Base-by-base conservation (phyloP, 2,113 vertebrate species). In the Psephotus haematonotus region DNA sequence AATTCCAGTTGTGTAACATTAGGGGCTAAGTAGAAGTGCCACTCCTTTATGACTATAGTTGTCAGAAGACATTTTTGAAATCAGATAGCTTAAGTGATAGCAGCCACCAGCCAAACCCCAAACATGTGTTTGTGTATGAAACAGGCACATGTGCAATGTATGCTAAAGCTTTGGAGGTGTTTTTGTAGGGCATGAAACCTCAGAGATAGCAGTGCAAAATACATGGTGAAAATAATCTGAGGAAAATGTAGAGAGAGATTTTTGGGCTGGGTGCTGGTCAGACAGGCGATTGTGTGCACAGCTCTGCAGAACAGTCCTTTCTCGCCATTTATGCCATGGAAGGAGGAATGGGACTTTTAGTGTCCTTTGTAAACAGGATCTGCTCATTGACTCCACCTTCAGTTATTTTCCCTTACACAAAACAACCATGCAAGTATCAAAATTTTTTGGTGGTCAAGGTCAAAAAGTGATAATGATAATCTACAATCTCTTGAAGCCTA, bases 61-160 rank as follows among this genome's bases (percentile, higher is more conserved):
- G 83, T 76, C 60, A 57, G 91, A 55, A 86, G 94, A 35, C 39
- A 8, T 84, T 92, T 86, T 37, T 91, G 78, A 91, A 95, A 91
- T 81, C 91, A 62, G 91, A 57, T 2, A 50, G 72, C 13, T 65
- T 7, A 62, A 96, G 84, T 13, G 84, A 33, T 20, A 76, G 91
- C 91, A 93, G 81, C 72, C 89, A 91, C 72, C 86, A 82, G 72
- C 57, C 93, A 44, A 76, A 95, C 11, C 4, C 52, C 84, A 57
- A 82, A 31, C 39, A 44, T 4, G 74, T 37, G 80, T 60, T 74
- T 75, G 83, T 1, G 4, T 5, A 9, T 28, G 84, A 43, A 84
- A 71, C 41, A 67, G 80, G 72, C 28, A 27, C 33, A 37, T 31
- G 52, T 72, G 89, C 81, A 69, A 33, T 35, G 2, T 4, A 10